These are phyloP conservation scores for Melanotaenia maccullochi DNA, from an alignment of 2,797 vertebrate genomes.

Conservation along the genomic window DNA sequence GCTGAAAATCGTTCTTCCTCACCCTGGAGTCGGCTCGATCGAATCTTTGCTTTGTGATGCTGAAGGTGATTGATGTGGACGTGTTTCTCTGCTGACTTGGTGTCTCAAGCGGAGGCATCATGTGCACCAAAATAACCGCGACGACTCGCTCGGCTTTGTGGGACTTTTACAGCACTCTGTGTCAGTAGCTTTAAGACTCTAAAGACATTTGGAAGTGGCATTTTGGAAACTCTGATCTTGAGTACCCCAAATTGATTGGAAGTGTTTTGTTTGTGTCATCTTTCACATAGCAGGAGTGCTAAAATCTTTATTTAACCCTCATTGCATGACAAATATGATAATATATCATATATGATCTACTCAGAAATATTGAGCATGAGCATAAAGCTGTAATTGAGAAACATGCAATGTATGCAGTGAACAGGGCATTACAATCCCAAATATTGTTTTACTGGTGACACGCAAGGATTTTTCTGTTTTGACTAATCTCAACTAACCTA, in stretches of 20 bases:
- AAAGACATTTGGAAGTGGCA: slow-evolving; percentile 52
- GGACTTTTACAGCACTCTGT: slow-evolving; percentile 50
- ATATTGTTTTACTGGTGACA: slow-evolving; percentile 46
- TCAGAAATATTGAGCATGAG: slow-evolving; percentile 16
- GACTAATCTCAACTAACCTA: slow-evolving; percentile 52
- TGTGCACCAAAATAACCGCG: slow-evolving; percentile 67
- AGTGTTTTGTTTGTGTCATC: slow-evolving; percentile 20
- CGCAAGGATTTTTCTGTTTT: slow-evolving; percentile 44
- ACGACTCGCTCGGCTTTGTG: slow-evolving; percentile 31
- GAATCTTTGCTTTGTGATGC: slow-evolving; percentile 21
- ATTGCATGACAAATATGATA: slow-evolving; percentile 32
- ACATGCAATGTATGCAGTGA: slow-evolving; percentile 54
- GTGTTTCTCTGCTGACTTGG: slow-evolving; percentile 45
- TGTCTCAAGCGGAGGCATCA: slow-evolving; percentile 28
- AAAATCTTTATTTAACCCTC: slow-evolving; percentile 38
- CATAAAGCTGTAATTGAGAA: slow-evolving; percentile 34
- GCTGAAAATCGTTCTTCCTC: slow-evolving; percentile 75
- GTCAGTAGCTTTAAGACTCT: slow-evolving; percentile 75
- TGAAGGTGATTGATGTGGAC: slow-evolving; percentile 19
- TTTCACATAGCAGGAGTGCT: slow-evolving; percentile 9
- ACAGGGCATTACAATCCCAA: slow-evolving; percentile 74
- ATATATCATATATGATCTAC: slow-evolving; percentile 9
- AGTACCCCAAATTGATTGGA: slow-evolving; percentile 21
- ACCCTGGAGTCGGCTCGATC: slow-evolving; percentile 40
- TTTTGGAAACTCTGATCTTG: slow-evolving; percentile 52